Percentiles rank a stretch among this genome's conserved stretches.
Conservation (phyloP, 1,140 invertebrate species). For the Anastrepha ludens region DNA sequence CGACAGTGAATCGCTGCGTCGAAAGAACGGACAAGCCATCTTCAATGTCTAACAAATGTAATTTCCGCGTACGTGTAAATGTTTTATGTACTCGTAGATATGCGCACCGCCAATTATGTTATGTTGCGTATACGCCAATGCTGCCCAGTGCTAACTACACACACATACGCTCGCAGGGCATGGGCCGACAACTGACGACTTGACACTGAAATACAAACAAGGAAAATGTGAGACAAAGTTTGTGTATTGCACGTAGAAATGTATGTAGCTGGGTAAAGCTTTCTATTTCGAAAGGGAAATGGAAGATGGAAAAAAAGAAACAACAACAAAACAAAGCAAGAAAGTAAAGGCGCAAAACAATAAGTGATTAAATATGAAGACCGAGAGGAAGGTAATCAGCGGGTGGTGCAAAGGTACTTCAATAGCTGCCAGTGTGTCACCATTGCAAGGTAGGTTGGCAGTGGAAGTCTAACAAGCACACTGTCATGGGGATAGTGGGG, state of each 20-base stretch:
- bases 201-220: slow-evolving; percentile 38
- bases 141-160: not conserved
- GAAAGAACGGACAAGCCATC: slow-evolving; percentile 74
- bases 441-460: not conserved
- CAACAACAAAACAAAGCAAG: slow-evolving; percentile 19
- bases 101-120: slow-evolving; percentile 38
- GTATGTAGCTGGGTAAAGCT: not conserved
- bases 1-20: slow-evolving; percentile 67
- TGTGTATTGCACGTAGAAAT: not conserved
- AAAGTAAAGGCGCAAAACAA: slow-evolving; percentile 30
- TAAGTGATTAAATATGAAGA: slow-evolving; percentile 6
- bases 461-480: not conserved
- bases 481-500: not conserved
- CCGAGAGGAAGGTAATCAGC: not conserved
- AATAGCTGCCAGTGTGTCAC: not conserved
- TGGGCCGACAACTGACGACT: not conserved
- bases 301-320: slow-evolving; percentile 1
- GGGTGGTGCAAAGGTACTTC: not conserved
- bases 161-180: not conserved
- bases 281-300: not conserved
- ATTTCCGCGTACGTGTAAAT: not conserved
- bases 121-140: slow-evolving; percentile 35
- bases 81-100: not conserved
- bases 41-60: slow-evolving; percentile 54
- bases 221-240: not conserved